Evolutionary conservation across 1,140 invertebrate genomes (phyloP), one percentile per base, ranked within the genome.

Genomic region (Lethrus apterus): DNA sequence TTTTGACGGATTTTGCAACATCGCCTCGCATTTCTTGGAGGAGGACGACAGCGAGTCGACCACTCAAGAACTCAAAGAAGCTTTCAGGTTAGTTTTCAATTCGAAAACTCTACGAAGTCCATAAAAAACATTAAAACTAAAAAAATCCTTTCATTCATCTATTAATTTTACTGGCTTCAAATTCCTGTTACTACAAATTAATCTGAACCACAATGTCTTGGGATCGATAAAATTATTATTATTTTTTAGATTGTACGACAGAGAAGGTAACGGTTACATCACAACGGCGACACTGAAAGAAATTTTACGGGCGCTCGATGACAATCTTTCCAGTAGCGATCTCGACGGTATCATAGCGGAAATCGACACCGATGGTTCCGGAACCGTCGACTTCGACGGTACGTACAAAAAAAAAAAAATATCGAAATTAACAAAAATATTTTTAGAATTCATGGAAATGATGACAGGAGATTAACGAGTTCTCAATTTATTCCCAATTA

Each of bases 51-150:
- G 84, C 49, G 89, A 92, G 64, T 88, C 88, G 29, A 94, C 93
- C 75, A 86, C 90, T 66, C 87, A 94, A 63, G 92, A 95, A 72
- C 75, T 95, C 36, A 90, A 92, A 60, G 92, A 95, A 74, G 92
- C 92, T 43, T 95, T 95, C 73, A 79, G 89, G 66, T 77, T 60
- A 47, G 44, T 38, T 1, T n/a, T 14, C 3, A 11, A 13, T 13
- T n/a, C 30, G 13, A 13, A 3, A 9, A 14, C 2, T 31, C 9
- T 11, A 5, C 14, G 2, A 9, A 31, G 29, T 9, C 14, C 29
- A 11, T n/a, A n/a, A n/a, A n/a, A n/a, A n/a, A n/a, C n/a, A n/a
- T n/a, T n/a, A n/a, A n/a, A n/a, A n/a, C n/a, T n/a, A n/a, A n/a
- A n/a, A n/a, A n/a, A n/a, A n/a, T n/a, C n/a, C n/a, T n/a, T n/a